Conservation (phyloP, 2,113 vertebrate genomes). For the Paraplagusia blochii region DNA sequence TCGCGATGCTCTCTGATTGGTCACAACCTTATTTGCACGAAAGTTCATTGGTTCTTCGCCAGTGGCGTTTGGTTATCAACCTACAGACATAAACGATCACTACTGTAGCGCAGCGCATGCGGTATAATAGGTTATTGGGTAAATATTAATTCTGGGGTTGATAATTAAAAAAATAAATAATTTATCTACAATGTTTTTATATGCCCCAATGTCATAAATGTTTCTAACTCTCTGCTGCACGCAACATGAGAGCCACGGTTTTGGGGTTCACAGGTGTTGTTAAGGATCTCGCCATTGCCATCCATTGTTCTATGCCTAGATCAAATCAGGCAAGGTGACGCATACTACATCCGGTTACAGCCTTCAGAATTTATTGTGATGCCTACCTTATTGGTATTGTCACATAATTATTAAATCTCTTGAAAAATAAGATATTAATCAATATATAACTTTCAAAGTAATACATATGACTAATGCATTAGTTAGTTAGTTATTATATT, state of each 20-base stretch:
- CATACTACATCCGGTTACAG: constrained; percentile 13
- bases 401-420: too few species aligned
- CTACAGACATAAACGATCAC: neutral
- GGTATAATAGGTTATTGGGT: neutral
- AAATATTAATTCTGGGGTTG: too few species aligned
- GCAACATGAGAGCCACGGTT: too few species aligned
- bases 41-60: constrained; percentile 27
- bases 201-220: too few species aligned
- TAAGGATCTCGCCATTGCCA: constrained; percentile 13
- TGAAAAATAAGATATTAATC: too few species aligned
- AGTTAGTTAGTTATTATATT: too few species aligned
- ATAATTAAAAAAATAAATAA: too few species aligned
- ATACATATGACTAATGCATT: too few species aligned
- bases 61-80: neutral
- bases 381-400: neutral
- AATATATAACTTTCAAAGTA: too few species aligned
- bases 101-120: too few species aligned
- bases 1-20: neutral
- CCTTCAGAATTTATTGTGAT: constrained; percentile 48
- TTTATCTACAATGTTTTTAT: neutral
- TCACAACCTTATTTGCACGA: neutral
- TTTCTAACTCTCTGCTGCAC: neutral
- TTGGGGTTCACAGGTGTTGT: constrained; percentile 33
- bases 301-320: constrained; percentile 63
- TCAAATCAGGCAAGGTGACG: constrained; percentile 11